phyloP scores from a whole-genome alignment of 2,113 vertebrate species.

The Sorex araneus region DNA sequence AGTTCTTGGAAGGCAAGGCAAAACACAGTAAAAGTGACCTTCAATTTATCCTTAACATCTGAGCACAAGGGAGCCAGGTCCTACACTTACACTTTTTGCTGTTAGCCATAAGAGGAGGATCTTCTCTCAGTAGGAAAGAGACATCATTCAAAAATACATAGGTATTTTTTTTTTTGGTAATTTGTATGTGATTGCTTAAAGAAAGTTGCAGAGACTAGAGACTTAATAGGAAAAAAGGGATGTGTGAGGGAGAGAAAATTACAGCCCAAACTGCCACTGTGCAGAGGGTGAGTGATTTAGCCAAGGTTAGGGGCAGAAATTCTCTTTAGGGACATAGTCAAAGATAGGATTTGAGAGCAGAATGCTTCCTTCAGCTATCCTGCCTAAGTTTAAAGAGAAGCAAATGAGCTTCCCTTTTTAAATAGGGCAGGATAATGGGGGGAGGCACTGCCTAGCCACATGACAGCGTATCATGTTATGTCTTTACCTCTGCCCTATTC shows the following conservation, averaged over 20 bases:
- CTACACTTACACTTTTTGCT: conserved; percentile 84
- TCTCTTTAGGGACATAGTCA: background rate
- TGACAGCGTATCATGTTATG: background rate
- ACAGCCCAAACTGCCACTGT: background rate
- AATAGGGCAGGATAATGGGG: background rate
- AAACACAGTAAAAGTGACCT: conserved; percentile 89
- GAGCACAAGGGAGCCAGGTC: conserved; percentile 86
- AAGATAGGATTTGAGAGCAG: background rate
- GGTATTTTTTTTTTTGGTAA: conserved; percentile 73
- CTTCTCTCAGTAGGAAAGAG: conserved; percentile 52
- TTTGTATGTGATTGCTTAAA: conserved; percentile 3
- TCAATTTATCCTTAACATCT: conserved; percentile 87
- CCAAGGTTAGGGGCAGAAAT: conserved; percentile 1
- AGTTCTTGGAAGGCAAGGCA: conserved; percentile 83
- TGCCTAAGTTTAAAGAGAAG: background rate
- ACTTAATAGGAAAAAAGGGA: conserved; percentile 26
- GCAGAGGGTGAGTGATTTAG: conserved; percentile 10
- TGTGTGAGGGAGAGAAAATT: conserved; percentile 25
- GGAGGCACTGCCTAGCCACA: background rate
- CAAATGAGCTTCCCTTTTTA: background rate
- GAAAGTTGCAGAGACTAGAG: background rate
- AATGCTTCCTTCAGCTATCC: background rate
- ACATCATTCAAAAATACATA: conserved; percentile 40
- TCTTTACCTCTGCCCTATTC: conserved; percentile 78
- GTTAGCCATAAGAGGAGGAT: conserved; percentile 82